Evolutionary conservation across 2,888 invertebrate genomes (phyloP), one percentile per base, ranked within the genome.

Genomic region (Suillia variegata): DNA sequence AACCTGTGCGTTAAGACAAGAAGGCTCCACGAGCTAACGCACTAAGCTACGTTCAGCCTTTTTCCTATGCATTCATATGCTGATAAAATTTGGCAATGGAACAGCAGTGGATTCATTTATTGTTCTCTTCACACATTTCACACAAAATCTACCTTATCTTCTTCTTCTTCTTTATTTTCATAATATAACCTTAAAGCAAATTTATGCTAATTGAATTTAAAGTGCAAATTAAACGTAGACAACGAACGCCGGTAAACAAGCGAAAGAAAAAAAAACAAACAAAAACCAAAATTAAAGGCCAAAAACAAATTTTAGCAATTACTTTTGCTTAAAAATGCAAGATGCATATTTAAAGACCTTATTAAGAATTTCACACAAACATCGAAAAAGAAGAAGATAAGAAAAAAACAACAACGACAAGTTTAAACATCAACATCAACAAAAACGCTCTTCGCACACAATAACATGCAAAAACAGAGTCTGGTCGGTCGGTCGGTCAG

Each of bases 341-440:
- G n/a, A 38, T 38, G 38, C 6, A 38, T 45, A 45, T 45, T 45
- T 45, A 45, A 45, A 20, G 45, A 18, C 18, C 45, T 45, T 45
- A 45, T 45, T 45, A 45, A 45, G n/a, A 38, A 13, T 20, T 45
- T 38, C 6, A 38, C 38, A 17, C 15, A 38, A 38, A 38, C 17
- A 45, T 13, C 38, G 4, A 17, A 45, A 45, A 45, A 45, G 5
- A 17, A 45, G 17, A 17, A 20, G 18, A 18, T 45, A 20, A 20
- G 18, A 45, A 45, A 18, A 17, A 45, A 17, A 5, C 18, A 18
- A 18, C 45, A 4, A 18, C n/a, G n/a, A n/a, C n/a, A 45, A 18
- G 45, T 45, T 20, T 45, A 17, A n/a, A n/a, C n/a, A n/a, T n/a
- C n/a, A n/a, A n/a, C n/a, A n/a, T n/a, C n/a, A n/a, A n/a, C n/a